A percentile compares a stretch with the other conserved stretches of the same genome.
Evolutionary conservation across 2,113 vertebrate species (phyloP).

Genomic region (Caranx melampygus): DNA sequence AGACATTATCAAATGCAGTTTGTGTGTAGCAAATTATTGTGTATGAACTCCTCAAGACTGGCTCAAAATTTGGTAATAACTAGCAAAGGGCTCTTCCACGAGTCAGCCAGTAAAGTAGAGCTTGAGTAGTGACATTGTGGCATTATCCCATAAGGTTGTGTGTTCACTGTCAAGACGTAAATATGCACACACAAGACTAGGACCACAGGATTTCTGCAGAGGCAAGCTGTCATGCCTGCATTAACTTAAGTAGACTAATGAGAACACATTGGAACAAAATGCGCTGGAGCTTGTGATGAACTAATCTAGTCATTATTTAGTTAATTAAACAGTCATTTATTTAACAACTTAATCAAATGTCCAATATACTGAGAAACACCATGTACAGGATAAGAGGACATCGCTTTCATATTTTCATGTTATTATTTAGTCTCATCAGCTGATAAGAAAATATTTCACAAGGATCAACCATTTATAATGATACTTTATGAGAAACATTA

Average conservation of each 20-base stretch:
- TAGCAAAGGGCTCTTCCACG: background rate
- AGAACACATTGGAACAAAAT: background rate
- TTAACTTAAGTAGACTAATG: constrained; percentile 9
- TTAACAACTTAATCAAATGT: constrained; percentile 13
- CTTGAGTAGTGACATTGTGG: background rate
- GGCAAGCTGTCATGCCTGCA: background rate
- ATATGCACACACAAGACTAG: background rate
- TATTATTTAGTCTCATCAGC: background rate
- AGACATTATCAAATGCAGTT: background rate
- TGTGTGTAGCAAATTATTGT: background rate
- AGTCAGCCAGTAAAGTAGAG: background rate
- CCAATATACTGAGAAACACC: background rate
- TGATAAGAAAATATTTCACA: constrained; percentile 2
- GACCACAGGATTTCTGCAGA: constrained; percentile 7
- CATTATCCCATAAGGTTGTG: background rate
- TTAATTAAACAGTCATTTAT: background rate
- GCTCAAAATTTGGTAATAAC: background rate
- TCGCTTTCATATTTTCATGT: background rate
- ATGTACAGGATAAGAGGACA: background rate
- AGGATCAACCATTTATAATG: background rate
- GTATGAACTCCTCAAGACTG: background rate
- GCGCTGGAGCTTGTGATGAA: constrained; percentile 12
- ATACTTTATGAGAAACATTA: background rate
- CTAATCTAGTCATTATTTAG: constrained; percentile 14
- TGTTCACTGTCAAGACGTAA: background rate